These are phyloP conservation scores for Scaptomyza hsui DNA, from an alignment of 1,140 invertebrate genomes.

Conservation along the genomic window DNA sequence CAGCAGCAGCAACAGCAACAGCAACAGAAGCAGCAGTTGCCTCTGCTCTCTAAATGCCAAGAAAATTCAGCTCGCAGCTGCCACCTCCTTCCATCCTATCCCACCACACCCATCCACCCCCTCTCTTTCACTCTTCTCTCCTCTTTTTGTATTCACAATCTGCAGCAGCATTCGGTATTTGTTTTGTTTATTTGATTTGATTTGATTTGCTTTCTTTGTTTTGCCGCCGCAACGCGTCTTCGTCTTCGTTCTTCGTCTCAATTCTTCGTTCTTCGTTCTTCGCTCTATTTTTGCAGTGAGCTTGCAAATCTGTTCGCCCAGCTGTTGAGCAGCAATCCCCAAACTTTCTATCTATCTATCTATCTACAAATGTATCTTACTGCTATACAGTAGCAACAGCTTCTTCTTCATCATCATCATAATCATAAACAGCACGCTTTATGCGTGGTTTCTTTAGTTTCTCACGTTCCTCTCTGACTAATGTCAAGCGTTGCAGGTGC, in stretches of 20 bases:
- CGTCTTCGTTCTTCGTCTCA: conserved; percentile 1
- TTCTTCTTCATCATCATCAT: conserved; percentile 8
- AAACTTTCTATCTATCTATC: conserved; percentile 7
- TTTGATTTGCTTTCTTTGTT: conserved; percentile 72
- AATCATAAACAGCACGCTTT: conserved; percentile 44
- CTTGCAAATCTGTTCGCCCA: conserved; percentile 59
- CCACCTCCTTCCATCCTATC: conserved; percentile 1
- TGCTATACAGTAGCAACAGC: not conserved
- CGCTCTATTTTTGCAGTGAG: conserved; percentile 49
- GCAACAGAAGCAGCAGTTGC: conserved; percentile 16
- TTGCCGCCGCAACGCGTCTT: conserved; percentile 55
- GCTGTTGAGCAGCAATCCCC: conserved; percentile 51
- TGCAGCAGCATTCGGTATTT: conserved; percentile 55
- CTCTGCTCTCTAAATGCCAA: conserved; percentile 69
- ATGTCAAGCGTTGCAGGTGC: conserved; percentile 56
- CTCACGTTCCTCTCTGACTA: conserved; percentile 77
- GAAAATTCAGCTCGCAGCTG: conserved; percentile 57
- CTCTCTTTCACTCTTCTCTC: conserved; percentile 4
- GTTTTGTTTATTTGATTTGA: conserved; percentile 77
- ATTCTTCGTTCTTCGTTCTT: conserved; percentile 7
- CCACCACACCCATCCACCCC: not conserved
- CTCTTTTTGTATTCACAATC: conserved; percentile 39
- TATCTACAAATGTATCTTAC: not conserved
- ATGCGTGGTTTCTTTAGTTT: conserved; percentile 48
- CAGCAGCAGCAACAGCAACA: conserved; percentile 7